Evolutionary conservation across 2,113 vertebrate genomes (phyloP), one percentile per base, ranked within the genome.

Genomic region (Leptosomus discolor): DNA sequence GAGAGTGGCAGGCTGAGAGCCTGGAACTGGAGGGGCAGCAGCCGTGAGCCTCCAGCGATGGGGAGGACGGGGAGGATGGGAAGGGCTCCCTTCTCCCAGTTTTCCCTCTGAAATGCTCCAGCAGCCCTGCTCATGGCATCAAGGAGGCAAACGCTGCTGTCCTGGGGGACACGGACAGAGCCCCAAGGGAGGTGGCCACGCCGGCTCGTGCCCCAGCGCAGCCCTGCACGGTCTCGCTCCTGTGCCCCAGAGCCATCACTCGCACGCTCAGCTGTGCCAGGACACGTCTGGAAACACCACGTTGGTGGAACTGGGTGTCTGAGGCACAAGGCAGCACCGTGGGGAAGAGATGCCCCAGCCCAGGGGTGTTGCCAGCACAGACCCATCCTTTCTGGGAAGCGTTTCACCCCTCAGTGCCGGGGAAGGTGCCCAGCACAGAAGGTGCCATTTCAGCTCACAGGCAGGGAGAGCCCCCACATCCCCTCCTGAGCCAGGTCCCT

Each of bases 41-140:
- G 70, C 78, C n/a, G 4, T 23, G 85, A 75, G 60, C 70, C 60
- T 56, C 58, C 1, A 1, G 77, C 7, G 1, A 3, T 0, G 45
- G 43, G 67, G 50, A 36, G 34, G 29, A 9, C 17, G 13, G 27
- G 27, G 69, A 86, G 51, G 36, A 12, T 13, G 36, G 37, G 23
- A 50, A 58, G 41, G 8, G 39, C 13, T 60, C 30, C n/a, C 46
- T 37, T 11, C 56, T 34, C 56, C n/a, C 29, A 0, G 0, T 56
- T 15, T 19, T 32, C 46, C 57, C 56, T 23, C 63, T 7, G 7
- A 41, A 67, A 51, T 1, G 3, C 61, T 88, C 46, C 8, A 2
- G 50, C 60, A 90, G 88, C 50, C 41, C 34, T 5, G 0, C 64
- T 54, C 2, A 0, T 0, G 4, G 14, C 53, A 26, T 0, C 0